Base-by-base conservation (phyloP, 1,140 invertebrate genomes). In the Metopolophium dirhodum region DNA sequence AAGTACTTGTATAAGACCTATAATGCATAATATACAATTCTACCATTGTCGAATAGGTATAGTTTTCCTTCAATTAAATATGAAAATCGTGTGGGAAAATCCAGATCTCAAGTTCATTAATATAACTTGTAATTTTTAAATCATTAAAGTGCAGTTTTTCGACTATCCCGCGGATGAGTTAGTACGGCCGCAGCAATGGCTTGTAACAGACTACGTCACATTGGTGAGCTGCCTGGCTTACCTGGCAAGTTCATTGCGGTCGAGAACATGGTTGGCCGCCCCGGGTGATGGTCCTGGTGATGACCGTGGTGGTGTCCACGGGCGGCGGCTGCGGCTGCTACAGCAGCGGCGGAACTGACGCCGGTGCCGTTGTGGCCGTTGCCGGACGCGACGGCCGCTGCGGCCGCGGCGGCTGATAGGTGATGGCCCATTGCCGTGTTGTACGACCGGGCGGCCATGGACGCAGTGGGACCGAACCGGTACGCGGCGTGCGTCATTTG, bases 351-450 rank as follows among this genome's bases (percentile, higher is more conserved):
- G 14, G 91, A 86, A 35, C 82, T 7, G n/a, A 45, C 82, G 51
- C 82, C 35, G 9, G 49, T 9, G 6, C 82, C 82, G 49, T 93
- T 82, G 82, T 93, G 91, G 14, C 91, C 91, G 49, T 86, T 86
- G 23, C 91, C 91, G 49, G 91, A 49, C 49, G 35, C 91, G 2
- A 41, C 91, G 14, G 91, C 91, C 35, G 82, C 91, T 2, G 91
- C 91, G 9, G 91, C 91, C 0, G 91, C 91, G 26, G 91, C 91
- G 82, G 91, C 91, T 35, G 91, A 93, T 49, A 93, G 77, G 49
- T 93, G 91, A 45, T 93, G 91, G 37, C 91, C 91, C 91, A 93
- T 93, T 51, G 91, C 91, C 91, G 91, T 93, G 51, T 93, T 93
- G 82, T 93, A 93, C 82, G 91, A 93, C 35, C 91, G n/a, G 35